A percentile compares a stretch with the other conserved stretches of the same genome.
Evolutionary conservation across 2,888 invertebrate genomes (phyloP).

Genomic region (Orthonevra nobilis): DNA sequence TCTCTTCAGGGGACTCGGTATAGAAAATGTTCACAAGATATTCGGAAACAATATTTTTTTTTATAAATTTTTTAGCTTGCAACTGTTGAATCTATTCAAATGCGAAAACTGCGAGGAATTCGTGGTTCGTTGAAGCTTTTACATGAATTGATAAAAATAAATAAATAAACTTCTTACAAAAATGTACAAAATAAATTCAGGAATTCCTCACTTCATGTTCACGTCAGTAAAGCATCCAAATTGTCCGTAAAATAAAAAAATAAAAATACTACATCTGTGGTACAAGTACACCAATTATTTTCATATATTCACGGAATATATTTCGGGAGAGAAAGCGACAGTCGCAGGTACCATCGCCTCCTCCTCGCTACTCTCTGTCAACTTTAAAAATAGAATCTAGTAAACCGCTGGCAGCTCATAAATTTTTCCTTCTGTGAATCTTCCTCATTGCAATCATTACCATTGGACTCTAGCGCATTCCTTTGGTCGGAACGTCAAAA

Average conservation of each 20-base stretch:
- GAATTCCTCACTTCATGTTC: slow-evolving; percentile 3
- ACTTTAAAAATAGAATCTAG: slow-evolving; percentile 46
- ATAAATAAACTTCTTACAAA: no score
- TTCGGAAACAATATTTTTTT: no score
- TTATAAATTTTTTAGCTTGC: no score
- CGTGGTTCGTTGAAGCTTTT: no score
- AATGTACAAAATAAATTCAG: no score
- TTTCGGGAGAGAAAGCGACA: not conserved
- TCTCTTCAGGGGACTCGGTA: no score
- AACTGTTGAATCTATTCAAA: no score
- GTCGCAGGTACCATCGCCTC: no score
- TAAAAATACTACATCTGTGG: slow-evolving; percentile 37
- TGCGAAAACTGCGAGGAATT: no score
- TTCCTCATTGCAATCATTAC: slow-evolving; percentile 39
- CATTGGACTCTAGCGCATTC: not conserved
- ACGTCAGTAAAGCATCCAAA: slow-evolving; percentile 44
- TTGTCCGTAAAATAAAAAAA: slow-evolving; percentile 56
- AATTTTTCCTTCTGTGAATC: slow-evolving; percentile 30
- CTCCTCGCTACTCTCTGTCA: not conserved
- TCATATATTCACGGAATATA: slow-evolving; percentile 24
- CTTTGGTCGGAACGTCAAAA: not conserved
- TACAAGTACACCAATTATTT: slow-evolving; percentile 56
- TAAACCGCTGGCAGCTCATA: slow-evolving; percentile 19
- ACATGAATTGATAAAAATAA: no score
- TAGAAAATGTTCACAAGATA: no score